Percentiles rank a stretch among this genome's conserved stretches.
Conservation (phyloP, 1,140 invertebrate species). For the Planococcus citri region DNA sequence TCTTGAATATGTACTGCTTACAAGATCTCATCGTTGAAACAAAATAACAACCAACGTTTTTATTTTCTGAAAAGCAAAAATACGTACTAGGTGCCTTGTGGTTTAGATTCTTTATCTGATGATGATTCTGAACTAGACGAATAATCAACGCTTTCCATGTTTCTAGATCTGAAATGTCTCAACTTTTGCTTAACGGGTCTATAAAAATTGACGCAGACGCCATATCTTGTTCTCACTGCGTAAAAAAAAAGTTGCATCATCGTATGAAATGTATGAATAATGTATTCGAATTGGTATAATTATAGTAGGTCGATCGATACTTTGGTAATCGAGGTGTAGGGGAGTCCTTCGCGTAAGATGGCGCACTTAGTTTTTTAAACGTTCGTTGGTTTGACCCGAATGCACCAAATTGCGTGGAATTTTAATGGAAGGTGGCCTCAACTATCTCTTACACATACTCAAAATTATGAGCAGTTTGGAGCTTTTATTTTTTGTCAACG, state of each 20-base stretch:
- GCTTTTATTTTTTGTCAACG: no score
- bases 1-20: not conserved
- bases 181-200: slow-evolving; percentile 55
- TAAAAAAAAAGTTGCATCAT: slow-evolving; percentile 16
- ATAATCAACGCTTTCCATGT: not conserved
- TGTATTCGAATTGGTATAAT: not conserved
- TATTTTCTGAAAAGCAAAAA: not conserved
- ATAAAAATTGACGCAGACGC: slow-evolving; percentile 98
- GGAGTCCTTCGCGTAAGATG: no score
- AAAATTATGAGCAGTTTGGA: no score
- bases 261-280: not conserved
- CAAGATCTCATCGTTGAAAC: no score
- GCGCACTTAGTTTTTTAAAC: no score
- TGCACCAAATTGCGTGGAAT: no score
- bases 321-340: not conserved
- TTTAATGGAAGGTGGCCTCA: no score
- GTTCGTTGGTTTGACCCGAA: no score
- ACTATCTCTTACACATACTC: no score
- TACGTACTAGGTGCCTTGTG: not conserved
- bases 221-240: slow-evolving; percentile 73
- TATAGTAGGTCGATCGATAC: not conserved
- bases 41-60: no score
- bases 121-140: slow-evolving; percentile 5
- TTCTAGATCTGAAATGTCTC: not conserved
- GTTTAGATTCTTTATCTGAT: slow-evolving; percentile 8